These are phyloP conservation scores for Gadopsis bispinosus DNA, from an alignment of 2,797 vertebrate genomes.

Conservation along the genomic window DNA sequence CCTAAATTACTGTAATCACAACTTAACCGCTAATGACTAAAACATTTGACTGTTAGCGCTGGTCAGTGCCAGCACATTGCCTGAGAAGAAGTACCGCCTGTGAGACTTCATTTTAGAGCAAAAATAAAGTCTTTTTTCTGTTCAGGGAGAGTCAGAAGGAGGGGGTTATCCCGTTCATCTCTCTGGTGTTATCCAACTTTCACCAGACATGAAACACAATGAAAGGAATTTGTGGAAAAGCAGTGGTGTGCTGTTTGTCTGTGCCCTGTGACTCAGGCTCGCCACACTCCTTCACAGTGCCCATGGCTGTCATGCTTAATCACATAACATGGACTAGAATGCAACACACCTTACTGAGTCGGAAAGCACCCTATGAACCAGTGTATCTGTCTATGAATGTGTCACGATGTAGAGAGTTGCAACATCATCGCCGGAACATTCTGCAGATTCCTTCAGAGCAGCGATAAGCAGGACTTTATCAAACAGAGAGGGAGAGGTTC, in stretches of 20 bases:
- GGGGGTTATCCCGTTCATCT: slow-evolving; percentile 1
- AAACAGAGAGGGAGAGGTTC: slow-evolving; percentile 39
- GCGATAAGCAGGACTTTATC: slow-evolving; percentile 62
- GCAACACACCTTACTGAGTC: neutral
- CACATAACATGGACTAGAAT: neutral
- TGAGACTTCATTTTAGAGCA: neutral
- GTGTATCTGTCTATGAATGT: neutral
- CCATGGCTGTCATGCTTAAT: neutral
- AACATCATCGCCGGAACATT: slow-evolving; percentile 52
- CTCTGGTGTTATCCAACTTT: slow-evolving; percentile 33
- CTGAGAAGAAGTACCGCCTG: slow-evolving; percentile 9
- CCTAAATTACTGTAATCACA: neutral
- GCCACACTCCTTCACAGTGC: slow-evolving; percentile 2
- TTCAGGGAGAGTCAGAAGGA: slow-evolving; percentile 1
- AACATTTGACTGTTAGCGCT: neutral
- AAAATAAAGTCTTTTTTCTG: neutral
- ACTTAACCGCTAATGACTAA: neutral
- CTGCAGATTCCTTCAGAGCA: slow-evolving; percentile 66
- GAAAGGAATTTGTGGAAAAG: slow-evolving; percentile 59
- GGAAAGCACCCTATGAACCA: neutral
- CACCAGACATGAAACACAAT: slow-evolving; percentile 49
- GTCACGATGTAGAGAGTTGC: slow-evolving; percentile 25
- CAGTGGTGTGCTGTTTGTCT: slow-evolving; percentile 1
- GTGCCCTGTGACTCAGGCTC: slow-evolving; percentile 50
- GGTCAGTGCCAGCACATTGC: neutral